Conservation (phyloP, 2,888 invertebrate species). For the Teleiodes luculella region DNA sequence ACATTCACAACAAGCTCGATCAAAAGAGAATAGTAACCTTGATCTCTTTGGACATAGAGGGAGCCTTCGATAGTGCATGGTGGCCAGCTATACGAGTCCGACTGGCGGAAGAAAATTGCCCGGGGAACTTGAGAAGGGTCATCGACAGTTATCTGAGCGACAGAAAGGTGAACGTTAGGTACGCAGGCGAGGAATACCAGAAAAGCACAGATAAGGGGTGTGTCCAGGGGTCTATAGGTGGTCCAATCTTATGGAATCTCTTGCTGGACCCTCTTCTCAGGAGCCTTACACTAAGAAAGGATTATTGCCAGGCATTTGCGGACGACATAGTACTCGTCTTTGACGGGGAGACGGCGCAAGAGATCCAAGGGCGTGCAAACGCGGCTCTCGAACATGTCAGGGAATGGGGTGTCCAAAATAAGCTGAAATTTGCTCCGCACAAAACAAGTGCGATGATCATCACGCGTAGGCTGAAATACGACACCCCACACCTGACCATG, state of each 20-base stretch:
- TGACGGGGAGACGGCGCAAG: background rate
- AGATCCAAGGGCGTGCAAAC: background rate
- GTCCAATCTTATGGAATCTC: background rate
- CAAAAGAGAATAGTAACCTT: background rate
- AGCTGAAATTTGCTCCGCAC: background rate
- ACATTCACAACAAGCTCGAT: background rate
- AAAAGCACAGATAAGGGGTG: background rate
- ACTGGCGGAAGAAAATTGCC: slow-evolving; percentile 15
- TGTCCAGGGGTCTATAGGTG: background rate
- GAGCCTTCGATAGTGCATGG: slow-evolving; percentile 12
- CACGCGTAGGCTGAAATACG: background rate
- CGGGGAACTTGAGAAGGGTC: slow-evolving; percentile 14
- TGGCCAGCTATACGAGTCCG: slow-evolving; percentile 19
- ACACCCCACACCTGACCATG: slow-evolving; percentile 1
- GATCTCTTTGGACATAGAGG: slow-evolving; percentile 4
- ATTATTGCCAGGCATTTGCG: background rate
- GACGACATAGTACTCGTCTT: background rate
- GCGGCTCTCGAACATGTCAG: background rate
- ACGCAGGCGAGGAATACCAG: background rate
- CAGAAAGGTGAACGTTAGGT: background rate
- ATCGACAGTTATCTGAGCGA: slow-evolving; percentile 11
- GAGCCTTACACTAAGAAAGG: background rate
- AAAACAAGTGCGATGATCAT: background rate
- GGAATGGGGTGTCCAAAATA: slow-evolving; percentile 1
- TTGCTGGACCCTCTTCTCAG: background rate